These are phyloP conservation scores for Porites lutea DNA, from an alignment of 64 coral and sea anemone species.

Conservation along the genomic window DNA sequence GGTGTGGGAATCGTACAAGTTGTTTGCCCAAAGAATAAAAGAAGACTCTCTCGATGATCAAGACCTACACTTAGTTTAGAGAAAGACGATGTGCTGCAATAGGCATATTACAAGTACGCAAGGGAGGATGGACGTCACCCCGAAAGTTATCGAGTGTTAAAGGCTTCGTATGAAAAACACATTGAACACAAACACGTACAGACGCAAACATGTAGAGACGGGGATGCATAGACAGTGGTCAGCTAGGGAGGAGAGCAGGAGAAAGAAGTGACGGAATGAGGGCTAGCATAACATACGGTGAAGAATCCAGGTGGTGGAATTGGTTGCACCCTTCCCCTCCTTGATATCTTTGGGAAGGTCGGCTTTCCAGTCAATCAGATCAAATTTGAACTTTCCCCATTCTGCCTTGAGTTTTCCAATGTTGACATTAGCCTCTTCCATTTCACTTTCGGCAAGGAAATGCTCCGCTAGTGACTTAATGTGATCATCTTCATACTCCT, in stretches of 20 bases:
- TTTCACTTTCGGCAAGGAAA: conserved; percentile 46
- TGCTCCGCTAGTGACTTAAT: conserved; percentile 55
- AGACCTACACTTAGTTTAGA: too few species aligned
- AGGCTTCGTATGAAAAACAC: too few species aligned
- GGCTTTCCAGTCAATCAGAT: conserved; percentile 15
- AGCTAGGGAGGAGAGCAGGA: conserved; percentile 33
- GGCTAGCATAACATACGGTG: conserved; percentile 44
- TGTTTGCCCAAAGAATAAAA: too few species aligned
- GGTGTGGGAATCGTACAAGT: too few species aligned
- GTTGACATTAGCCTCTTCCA: conserved; percentile 52
- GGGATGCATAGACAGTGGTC: conserved; percentile 38
- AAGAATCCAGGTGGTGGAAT: conserved; percentile 62
- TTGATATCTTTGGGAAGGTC: conserved; percentile 64
- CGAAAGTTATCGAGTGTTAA: too few species aligned
- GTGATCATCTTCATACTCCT: conserved; percentile 56
- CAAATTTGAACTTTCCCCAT: conserved; percentile 16
- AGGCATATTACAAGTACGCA: too few species aligned
- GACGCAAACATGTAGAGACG: background rate
- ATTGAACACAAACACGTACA: too few species aligned
- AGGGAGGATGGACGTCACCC: too few species aligned
- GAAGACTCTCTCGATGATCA: too few species aligned
- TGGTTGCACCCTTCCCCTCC: conserved; percentile 60
- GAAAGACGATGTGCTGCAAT: too few species aligned
- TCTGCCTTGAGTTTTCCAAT: conserved; percentile 64
- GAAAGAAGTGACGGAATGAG: conserved; percentile 26